Conservation (phyloP, 1,140 invertebrate species). For the Theocolax elegans region DNA sequence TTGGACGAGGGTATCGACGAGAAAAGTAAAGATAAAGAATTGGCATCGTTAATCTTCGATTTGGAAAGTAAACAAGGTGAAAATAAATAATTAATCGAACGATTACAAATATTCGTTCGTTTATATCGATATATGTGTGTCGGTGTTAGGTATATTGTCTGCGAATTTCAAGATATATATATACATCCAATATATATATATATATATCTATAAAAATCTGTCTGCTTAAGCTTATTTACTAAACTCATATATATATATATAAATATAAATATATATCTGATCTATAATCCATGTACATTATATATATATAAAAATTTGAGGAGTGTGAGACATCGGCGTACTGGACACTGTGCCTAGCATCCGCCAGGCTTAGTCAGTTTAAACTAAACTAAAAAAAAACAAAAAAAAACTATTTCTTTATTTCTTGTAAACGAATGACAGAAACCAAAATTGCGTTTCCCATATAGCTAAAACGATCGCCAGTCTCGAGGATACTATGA, state of each 20-base stretch:
- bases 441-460: conserved; percentile 29
- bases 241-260: no score
- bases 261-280: neutral
- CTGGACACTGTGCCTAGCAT: conserved; percentile 64
- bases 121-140: no score
- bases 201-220: no score
- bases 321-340: conserved; percentile 64
- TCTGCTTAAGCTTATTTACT: conserved; percentile 33
- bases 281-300: neutral
- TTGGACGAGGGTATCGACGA: conserved; percentile 64
- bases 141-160: conserved; percentile 65
- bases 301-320: neutral
- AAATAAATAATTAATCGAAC: no score
- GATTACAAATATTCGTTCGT: neutral
- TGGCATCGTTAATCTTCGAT: conserved; percentile 77
- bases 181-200: no score
- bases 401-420: conserved; percentile 42
- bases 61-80: conserved; percentile 86
- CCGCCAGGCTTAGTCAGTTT: conserved; percentile 56
- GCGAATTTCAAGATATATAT: no score
- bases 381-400: conserved; percentile 46
- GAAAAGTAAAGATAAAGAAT: conserved; percentile 77
- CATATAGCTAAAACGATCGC: conserved; percentile 82
- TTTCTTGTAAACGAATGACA: conserved; percentile 29
- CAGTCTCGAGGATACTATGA: conserved; percentile 86